Evolutionary conservation across 2,888 invertebrate genomes (phyloP).

Genomic region (Macrosoma leucophasiata): DNA sequence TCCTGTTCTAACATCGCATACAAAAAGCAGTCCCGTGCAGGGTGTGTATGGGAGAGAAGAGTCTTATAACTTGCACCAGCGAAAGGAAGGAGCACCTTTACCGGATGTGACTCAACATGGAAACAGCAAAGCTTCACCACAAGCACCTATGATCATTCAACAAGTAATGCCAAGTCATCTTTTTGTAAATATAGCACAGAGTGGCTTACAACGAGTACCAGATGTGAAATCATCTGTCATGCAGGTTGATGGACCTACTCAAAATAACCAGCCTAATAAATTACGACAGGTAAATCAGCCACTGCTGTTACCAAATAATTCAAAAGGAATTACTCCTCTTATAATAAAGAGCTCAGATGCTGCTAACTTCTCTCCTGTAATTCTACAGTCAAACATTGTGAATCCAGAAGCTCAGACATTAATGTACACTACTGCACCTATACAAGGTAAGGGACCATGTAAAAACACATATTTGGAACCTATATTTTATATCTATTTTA

Average conservation of each 20-base stretch:
- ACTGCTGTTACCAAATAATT: constrained; percentile 52
- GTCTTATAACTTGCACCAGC: constrained; percentile 41
- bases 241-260: constrained; percentile 44
- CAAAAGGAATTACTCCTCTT: constrained; percentile 55
- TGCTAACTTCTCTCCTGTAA: constrained; percentile 74
- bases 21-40: constrained; percentile 47
- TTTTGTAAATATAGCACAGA: constrained; percentile 57
- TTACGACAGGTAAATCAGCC: constrained; percentile 42
- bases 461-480: not conserved
- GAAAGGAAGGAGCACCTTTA: constrained; percentile 37
- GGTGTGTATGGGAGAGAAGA: constrained; percentile 49
- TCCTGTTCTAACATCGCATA: constrained; percentile 33
- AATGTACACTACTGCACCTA: constrained; percentile 64
- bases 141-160: constrained; percentile 57
- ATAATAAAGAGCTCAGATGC: constrained; percentile 59
- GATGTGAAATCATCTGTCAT: constrained; percentile 44
- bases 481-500: constrained; percentile 1
- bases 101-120: constrained; percentile 52
- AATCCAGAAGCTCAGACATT: constrained; percentile 68
- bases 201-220: constrained; percentile 49
- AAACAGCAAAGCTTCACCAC: constrained; percentile 36
- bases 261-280: constrained; percentile 40
- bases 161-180: constrained; percentile 61
- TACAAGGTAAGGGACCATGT: constrained; percentile 63
- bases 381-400: constrained; percentile 79